A percentile compares a stretch with the other conserved stretches of the same genome.
phyloP scores from a whole-genome alignment of 2,113 vertebrate species.

The Nothobranchius kuhntae region DNA sequence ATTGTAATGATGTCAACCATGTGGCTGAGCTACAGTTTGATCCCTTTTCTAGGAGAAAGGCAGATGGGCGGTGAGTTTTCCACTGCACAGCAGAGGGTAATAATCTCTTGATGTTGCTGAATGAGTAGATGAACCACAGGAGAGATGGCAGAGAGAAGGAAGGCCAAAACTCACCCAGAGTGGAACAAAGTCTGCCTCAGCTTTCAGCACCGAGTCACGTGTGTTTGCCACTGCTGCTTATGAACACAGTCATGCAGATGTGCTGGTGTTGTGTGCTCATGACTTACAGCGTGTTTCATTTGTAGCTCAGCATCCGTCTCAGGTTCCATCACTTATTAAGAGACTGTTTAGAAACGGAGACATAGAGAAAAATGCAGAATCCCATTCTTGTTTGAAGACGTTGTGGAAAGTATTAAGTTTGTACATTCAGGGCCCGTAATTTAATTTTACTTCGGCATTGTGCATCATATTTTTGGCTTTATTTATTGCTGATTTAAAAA shows the following conservation, averaged over 20 bases:
- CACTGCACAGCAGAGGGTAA: slow-evolving; percentile 55
- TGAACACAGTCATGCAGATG: slow-evolving; percentile 22
- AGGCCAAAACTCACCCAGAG: slow-evolving; percentile 57
- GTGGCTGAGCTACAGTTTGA: slow-evolving; percentile 47
- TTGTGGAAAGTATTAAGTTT: slow-evolving; percentile 70
- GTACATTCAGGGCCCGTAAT: slow-evolving; percentile 55
- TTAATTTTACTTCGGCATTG: slow-evolving; percentile 62
- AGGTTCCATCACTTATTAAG: slow-evolving; percentile 52
- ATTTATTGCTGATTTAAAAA: slow-evolving; percentile 53
- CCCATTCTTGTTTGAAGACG: slow-evolving; percentile 47
- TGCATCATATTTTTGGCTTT: slow-evolving; percentile 50
- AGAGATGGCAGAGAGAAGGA: slow-evolving; percentile 62
- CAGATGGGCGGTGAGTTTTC: slow-evolving; percentile 64
- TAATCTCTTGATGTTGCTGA: slow-evolving; percentile 45
- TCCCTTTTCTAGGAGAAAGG: slow-evolving; percentile 47
- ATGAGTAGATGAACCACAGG: slow-evolving; percentile 64
- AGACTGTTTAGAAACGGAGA: slow-evolving; percentile 65
- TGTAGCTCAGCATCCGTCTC: slow-evolving; percentile 50
- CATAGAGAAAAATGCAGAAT: slow-evolving; percentile 53
- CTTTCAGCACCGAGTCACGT: slow-evolving; percentile 11
- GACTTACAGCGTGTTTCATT: slow-evolving; percentile 74
- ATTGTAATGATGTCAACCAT: slow-evolving; percentile 50
- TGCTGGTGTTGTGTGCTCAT: slow-evolving; percentile 35
- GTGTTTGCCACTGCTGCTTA: slow-evolving; percentile 4
- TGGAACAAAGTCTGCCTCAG: slow-evolving; percentile 69